phyloP scores from a whole-genome alignment of 2,888 invertebrate genomes.

The Patella depressa region DNA sequence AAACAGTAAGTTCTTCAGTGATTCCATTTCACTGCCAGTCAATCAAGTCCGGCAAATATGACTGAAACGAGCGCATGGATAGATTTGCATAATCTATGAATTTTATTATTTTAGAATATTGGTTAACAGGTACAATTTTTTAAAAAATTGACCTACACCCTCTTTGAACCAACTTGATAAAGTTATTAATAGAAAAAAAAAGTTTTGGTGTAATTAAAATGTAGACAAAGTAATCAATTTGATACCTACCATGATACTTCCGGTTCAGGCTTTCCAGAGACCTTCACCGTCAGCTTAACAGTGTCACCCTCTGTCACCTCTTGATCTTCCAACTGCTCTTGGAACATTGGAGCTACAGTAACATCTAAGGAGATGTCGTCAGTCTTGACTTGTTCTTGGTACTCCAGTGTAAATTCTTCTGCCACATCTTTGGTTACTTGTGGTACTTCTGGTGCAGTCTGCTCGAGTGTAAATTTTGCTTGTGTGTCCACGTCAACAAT shows the following conservation, averaged over 20 bases:
- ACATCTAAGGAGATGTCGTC: constrained; percentile 36
- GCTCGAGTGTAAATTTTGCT: constrained; percentile 18
- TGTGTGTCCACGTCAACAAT: constrained; percentile 14
- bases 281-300: constrained; percentile 45
- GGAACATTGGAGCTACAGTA: constrained; percentile 50
- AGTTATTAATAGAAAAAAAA: too few relatives aligned
- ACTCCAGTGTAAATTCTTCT: constrained; percentile 9
- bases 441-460: constrained; percentile 22
- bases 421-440: constrained; percentile 21
- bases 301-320: constrained; percentile 63
- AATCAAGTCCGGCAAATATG: too few relatives aligned
- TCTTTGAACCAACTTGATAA: too few relatives aligned
- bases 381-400: constrained; percentile 15
- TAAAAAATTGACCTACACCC: too few relatives aligned
- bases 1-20: too few relatives aligned
- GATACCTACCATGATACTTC: constrained; percentile 51
- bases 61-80: too few relatives aligned
- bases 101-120: too few relatives aligned
- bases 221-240: not conserved
- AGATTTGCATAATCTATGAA: too few relatives aligned
- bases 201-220: not conserved
- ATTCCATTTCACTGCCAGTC: too few relatives aligned
- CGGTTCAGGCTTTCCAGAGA: constrained; percentile 55
- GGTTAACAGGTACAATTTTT: too few relatives aligned
- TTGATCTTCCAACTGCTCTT: constrained; percentile 53